Conservation (phyloP, 2,113 vertebrate species). For the Phylloscopus trochiloides region DNA sequence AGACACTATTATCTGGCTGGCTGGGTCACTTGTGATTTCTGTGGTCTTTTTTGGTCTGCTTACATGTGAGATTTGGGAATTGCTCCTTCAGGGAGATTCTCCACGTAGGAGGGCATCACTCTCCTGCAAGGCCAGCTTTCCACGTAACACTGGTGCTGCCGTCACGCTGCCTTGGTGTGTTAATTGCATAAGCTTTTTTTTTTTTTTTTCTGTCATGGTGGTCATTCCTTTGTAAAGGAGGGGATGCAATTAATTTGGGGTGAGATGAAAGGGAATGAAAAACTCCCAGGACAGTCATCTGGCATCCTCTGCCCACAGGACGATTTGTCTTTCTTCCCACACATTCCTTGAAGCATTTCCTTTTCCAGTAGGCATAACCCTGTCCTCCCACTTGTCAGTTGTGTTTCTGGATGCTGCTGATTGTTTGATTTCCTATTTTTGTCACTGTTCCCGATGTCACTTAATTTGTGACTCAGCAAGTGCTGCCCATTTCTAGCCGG, state of each 20-base stretch:
- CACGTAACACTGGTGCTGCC: accelerated
- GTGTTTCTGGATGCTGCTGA: neutral
- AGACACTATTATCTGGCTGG: neutral
- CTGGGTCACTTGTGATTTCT: neutral
- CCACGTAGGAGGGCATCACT: accelerated
- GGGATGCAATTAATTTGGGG: neutral
- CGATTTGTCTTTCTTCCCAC: neutral
- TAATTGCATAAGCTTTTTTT: neutral
- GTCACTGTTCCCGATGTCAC: neutral
- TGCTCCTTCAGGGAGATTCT: neutral
- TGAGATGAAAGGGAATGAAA: neutral
- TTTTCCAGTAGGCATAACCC: neutral
- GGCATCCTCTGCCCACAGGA: neutral
- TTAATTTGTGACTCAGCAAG: neutral
- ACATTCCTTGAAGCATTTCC: neutral
- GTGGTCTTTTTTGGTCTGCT: neutral
- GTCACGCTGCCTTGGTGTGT: neutral
- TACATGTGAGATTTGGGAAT: neutral
- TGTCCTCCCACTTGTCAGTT: neutral
- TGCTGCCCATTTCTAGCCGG: neutral
- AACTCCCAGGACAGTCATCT: neutral
- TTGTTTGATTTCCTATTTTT: neutral
- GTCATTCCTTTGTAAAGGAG: neutral
- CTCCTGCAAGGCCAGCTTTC: neutral
- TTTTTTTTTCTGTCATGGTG: neutral